phyloP scores from a whole-genome alignment of 2,797 vertebrate genomes.

The Arnoldichthys spilopterus region DNA sequence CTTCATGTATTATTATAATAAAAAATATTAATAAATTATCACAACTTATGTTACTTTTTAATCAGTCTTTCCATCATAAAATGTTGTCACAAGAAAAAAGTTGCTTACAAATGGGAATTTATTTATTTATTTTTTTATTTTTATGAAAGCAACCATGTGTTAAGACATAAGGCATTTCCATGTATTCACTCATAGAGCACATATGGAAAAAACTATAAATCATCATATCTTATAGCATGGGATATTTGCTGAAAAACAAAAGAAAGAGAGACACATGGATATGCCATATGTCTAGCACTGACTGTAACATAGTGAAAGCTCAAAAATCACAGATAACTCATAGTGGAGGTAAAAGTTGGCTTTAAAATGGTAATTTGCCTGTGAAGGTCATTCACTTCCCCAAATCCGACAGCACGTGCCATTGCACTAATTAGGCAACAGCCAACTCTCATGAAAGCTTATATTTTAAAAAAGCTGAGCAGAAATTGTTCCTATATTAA shows the following conservation, averaged over 20 bases:
- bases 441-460: background rate
- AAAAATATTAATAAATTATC: no score
- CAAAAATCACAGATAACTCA: background rate
- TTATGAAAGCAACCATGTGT: no score
- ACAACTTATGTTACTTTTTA: no score
- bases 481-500: background rate
- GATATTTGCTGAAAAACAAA: background rate
- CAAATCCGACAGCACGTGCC: background rate
- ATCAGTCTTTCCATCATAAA: no score
- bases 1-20: no score
- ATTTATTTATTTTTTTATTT: no score
- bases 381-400: background rate
- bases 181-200: no score
- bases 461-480: background rate
- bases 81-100: no score
- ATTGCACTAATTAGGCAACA: conserved; percentile 16
- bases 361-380: background rate
- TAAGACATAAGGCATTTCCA: no score
- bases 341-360: background rate
- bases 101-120: no score
- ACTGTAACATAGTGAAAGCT: background rate
- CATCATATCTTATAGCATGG: no score
- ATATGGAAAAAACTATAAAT: no score
- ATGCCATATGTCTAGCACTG: background rate
- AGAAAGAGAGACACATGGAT: background rate